Evolutionary conservation across 2,888 invertebrate species (phyloP), one percentile per base, ranked within the genome.

Genomic region (Cephus pygmeus): DNA sequence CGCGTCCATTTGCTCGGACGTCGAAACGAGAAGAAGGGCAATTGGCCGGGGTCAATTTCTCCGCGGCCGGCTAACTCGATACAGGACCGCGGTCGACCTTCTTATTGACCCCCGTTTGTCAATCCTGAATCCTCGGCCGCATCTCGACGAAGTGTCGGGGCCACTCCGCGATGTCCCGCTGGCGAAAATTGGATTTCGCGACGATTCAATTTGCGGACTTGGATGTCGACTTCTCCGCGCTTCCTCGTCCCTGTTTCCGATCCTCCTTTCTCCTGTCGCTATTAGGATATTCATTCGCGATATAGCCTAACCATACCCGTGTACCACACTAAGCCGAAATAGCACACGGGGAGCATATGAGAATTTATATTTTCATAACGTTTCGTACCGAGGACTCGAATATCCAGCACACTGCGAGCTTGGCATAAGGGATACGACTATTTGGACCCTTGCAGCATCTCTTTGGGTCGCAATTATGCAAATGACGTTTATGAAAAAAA

Each of bases 21-120:
- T 71, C 31, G 71, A 34, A 71, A 33, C 74, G 35, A 74, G n/a
- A 33, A 68, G 69, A 77, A 73, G 74, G 76, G 79, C 80, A 86
- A 85, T 85, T 86, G 83, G 82, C 79, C 79, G 78, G 82, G 86
- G 86, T 86, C 84, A 86, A 86, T 86, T 86, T 83, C 86, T 85
- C 82, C 82, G 85, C 84, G 85, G 83, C 84, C 79, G 76, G 79
- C 83, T 86, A 86, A 86, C 85, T 85, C 81, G 83, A 86, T 86
- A 83, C 56, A 56, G 56, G 56, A 56, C 56, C 56, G 23, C 9
- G 23, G 56, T 56, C 82, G 81, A 84, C 83, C 80, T 79, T 76
- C 78, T 82, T 76, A 80, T 80, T 82, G 82, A 85, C 86, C 85
- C 78, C 40, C 83, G 83, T 79, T 78, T 71, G 76, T 80, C 81